These are phyloP conservation scores for Aptenodytes forsteri DNA, from an alignment of 2,113 vertebrate species.

Conservation along the genomic window DNA sequence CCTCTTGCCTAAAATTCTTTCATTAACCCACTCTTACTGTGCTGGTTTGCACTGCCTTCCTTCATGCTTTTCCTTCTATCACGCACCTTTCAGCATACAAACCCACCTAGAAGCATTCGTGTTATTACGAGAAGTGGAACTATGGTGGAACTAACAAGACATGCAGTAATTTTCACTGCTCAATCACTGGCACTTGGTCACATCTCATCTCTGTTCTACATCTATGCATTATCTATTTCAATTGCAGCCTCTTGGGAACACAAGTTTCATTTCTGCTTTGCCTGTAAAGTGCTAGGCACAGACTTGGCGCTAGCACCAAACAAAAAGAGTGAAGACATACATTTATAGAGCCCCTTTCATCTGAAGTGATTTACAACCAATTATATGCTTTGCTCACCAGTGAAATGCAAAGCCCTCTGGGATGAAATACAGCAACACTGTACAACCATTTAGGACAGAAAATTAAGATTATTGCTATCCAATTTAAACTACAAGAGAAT, in stretches of 20 bases:
- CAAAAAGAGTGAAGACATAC: not conserved
- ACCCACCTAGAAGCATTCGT: not conserved
- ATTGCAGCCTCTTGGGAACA: not conserved
- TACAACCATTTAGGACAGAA: conserved; percentile 7
- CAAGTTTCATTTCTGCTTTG: not conserved
- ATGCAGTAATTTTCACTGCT: not conserved
- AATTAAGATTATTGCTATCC: conserved; percentile 36
- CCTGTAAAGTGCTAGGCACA: not conserved
- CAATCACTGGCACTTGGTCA: not conserved
- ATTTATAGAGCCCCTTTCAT: not conserved
- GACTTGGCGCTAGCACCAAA: not conserved
- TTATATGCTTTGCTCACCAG: not conserved
- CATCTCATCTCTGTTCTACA: not conserved
- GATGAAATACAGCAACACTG: conserved; percentile 10
- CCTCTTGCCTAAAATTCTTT: not conserved
- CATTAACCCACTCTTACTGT: not conserved
- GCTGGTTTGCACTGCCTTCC: not conserved
- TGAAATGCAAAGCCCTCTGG: not conserved
- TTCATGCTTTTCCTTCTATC: not conserved
- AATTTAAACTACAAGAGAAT: conserved; percentile 33
- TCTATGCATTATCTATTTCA: not conserved
- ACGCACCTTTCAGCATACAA: not conserved
- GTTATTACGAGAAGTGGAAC: not conserved
- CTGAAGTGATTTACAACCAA: not conserved
- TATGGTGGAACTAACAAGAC: not conserved